A percentile compares a stretch with the other conserved stretches of the same genome.
These are phyloP conservation scores for Harpalus rubripes DNA, from an alignment of 2,888 invertebrate species.

Conservation along the genomic window DNA sequence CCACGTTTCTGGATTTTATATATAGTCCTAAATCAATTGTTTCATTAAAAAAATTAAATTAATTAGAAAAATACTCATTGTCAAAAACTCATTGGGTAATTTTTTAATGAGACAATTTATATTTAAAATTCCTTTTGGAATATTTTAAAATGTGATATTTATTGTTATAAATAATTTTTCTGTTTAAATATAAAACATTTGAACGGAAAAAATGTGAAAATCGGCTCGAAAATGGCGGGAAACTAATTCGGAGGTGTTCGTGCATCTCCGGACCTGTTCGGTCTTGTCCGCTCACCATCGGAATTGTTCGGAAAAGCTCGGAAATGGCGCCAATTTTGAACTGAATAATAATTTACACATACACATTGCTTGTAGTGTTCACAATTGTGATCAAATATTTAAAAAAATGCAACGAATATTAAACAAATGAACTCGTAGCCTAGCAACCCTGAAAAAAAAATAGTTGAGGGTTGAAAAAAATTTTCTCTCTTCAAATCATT, in stretches of 20 bases:
- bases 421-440: neutral
- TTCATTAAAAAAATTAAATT: slow-evolving; percentile 17
- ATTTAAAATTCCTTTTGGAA: slow-evolving; percentile 38
- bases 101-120: slow-evolving; percentile 58
- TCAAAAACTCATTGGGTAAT: neutral
- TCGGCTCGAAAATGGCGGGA: no score
- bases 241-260: no score
- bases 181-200: no score
- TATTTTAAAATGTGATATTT: slow-evolving; percentile 56
- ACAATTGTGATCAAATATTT: slow-evolving; percentile 59
- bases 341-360: neutral
- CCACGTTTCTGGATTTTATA: neutral
- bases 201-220: no score
- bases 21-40: slow-evolving; percentile 23
- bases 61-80: neutral
- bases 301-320: no score
- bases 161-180: slow-evolving; percentile 19
- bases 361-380: slow-evolving; percentile 61
- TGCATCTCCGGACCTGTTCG: no score
- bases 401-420: slow-evolving; percentile 64
- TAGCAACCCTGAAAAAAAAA: slow-evolving; percentile 27
- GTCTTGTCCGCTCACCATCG: no score
- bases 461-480: neutral
- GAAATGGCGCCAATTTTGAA: neutral
- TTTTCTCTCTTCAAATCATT: neutral